Conservation (phyloP, 2,113 vertebrate species). For the Urocolius indicus region DNA sequence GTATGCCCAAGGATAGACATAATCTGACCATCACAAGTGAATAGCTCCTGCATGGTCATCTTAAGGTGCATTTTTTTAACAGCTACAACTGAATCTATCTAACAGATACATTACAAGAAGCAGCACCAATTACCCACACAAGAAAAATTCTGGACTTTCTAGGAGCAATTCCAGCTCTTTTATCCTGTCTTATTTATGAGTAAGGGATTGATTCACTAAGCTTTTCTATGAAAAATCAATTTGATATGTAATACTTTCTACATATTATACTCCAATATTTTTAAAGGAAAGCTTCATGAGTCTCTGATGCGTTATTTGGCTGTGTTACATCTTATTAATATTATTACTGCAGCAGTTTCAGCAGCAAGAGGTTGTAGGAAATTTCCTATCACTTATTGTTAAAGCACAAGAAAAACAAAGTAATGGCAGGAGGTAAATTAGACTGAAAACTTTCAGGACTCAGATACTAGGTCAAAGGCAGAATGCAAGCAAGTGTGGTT, state of each 20-base stretch:
- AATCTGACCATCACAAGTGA: neutral
- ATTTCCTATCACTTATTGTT: neutral
- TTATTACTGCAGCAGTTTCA: neutral
- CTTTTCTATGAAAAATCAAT: conserved; percentile 31
- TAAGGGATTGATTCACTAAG: neutral
- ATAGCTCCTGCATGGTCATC: neutral
- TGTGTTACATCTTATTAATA: neutral
- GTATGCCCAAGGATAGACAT: neutral
- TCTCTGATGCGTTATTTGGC: conserved; percentile 17
- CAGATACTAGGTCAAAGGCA: neutral
- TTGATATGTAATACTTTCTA: neutral
- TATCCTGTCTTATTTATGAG: neutral
- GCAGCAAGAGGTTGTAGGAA: neutral
- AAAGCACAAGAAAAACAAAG: neutral
- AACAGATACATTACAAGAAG: neutral
- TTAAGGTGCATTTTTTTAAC: neutral
- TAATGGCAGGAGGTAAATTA: neutral
- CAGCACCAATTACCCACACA: neutral
- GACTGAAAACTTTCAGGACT: neutral
- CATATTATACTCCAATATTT: neutral
- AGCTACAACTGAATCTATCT: neutral
- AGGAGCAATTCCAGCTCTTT: neutral
- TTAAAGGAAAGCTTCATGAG: neutral
- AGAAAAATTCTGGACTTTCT: neutral
- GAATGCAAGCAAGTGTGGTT: neutral